Conservation (phyloP, 2,113 vertebrate genomes). For the Pluvialis apricaria region DNA sequence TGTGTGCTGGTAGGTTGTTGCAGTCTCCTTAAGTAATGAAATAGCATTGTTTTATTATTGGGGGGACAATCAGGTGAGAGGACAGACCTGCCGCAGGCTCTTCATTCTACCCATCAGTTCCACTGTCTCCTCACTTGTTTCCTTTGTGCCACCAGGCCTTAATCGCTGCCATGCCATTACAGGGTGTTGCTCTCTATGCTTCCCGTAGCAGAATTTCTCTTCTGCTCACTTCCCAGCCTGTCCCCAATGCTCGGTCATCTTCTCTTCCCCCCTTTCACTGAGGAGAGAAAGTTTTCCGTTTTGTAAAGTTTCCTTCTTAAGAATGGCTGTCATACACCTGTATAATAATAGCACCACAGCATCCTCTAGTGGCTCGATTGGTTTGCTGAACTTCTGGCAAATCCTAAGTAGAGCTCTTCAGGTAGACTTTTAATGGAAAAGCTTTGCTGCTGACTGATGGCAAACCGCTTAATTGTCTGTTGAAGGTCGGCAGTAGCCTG, state of each 20-base stretch:
- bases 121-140: background rate
- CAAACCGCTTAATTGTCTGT: background rate
- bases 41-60: too few species aligned
- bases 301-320: background rate
- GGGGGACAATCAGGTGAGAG: background rate
- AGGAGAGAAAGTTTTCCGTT: background rate
- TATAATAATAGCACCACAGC: background rate
- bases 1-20: background rate
- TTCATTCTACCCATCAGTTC: background rate
- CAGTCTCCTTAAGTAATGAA: background rate
- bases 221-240: background rate
- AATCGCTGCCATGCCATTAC: background rate
- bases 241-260: background rate
- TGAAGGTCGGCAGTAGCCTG: background rate
- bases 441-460: background rate
- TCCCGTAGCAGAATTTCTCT: background rate
- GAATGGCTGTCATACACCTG: background rate
- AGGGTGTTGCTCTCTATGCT: background rate
- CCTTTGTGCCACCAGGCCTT: background rate
- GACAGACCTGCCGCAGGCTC: background rate
- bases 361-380: constrained; percentile 31
- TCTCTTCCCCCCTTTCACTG: background rate
- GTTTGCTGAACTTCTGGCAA: background rate
- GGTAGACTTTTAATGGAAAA: background rate
- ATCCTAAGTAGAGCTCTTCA: background rate